Evolutionary conservation across 2,113 vertebrate species (phyloP), one percentile per base, ranked within the genome.

Genomic region (Ondatra zibethicus): DNA sequence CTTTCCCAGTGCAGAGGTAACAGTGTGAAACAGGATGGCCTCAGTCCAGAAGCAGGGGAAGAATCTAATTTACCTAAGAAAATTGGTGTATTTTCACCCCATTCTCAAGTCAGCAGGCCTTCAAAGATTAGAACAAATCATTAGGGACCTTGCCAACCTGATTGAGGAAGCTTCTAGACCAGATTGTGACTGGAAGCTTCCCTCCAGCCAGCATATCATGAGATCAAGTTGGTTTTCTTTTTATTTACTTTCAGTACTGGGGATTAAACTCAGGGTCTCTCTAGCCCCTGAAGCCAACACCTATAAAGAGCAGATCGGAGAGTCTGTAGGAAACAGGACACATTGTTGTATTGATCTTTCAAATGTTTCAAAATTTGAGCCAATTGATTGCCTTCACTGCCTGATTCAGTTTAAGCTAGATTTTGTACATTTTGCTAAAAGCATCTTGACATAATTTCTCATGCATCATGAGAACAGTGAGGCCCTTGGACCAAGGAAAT

Each of bases 351-450:
- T 88, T 31, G 88, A 91, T 78, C 39, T 91, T 88, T 94, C 70
- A 47, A 73, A 45, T 23, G n/a, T 84, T 88, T 68, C 25, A n/a
- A 87, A 61, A 36, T 12, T 42, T 70, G 2, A 73, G 55, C 45
- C 65, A 85, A 63, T 45, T 36, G 66, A 73, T 80, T 78, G 55
- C 70, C 88, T 76, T 75, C 85, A 80, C 23, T 66, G 77, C 45
- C 72, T 89, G 55, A 88, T 58, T 70, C 42, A 13, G 50, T 66
- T 85, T 88, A 77, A 91, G 36, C 12, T 91, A 42, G 36, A 16
- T 75, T 93, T 91, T 80, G 52, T 55, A 47, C 65, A 80, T 39
- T 25, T 50, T 91, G 52, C 47, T 90, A 87, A 92, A 82, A 88
- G 72, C 80, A 86, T 77, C 66, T 33, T 91, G 86, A 77, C 45